These are phyloP conservation scores for Cercopithecus mona DNA, from an alignment of 2,113 vertebrate genomes.

Conservation along the genomic window DNA sequence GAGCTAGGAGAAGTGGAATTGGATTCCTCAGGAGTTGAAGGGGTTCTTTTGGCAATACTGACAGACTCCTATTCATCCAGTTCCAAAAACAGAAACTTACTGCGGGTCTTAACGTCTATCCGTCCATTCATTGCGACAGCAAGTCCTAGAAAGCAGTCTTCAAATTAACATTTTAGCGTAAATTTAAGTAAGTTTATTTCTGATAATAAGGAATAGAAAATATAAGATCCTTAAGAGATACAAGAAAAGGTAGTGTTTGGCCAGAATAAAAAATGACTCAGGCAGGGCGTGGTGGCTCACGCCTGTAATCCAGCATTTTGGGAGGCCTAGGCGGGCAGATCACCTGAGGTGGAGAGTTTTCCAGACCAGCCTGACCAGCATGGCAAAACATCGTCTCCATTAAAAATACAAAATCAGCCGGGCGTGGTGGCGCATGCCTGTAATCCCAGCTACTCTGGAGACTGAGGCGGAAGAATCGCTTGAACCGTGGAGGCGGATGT, in stretches of 20 bases:
- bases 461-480: no score
- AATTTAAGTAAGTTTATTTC: neutral
- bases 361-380: no score
- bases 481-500: no score
- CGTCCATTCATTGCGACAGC: neutral
- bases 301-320: no score
- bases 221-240: neutral
- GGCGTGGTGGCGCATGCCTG: accelerated
- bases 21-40: neutral
- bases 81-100: neutral
- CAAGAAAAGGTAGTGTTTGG: neutral
- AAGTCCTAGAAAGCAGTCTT: neutral
- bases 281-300: no score
- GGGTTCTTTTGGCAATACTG: neutral
- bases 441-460: no score
- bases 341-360: no score
- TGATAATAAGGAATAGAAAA: neutral
- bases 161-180: neutral
- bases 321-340: no score
- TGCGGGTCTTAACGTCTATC: neutral
- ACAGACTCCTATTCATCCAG: neutral
- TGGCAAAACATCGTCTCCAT: no score
- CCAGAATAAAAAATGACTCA: neutral
- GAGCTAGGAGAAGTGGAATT: neutral
- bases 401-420: no score